A percentile compares a stretch with the other conserved stretches of the same genome.
Conservation (phyloP, 2,888 invertebrate genomes). For the Hydropsyche betteni region DNA sequence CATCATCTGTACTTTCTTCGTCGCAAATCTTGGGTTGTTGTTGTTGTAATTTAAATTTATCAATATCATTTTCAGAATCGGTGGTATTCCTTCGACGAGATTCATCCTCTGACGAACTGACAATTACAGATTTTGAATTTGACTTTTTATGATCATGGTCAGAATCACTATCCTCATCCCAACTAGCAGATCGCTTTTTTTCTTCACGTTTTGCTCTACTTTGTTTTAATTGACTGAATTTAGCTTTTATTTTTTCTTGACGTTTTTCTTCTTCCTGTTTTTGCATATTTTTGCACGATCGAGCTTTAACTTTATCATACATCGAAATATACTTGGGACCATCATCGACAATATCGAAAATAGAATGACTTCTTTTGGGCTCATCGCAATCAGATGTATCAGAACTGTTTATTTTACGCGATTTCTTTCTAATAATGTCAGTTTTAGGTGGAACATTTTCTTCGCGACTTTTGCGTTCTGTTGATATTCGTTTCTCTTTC, state of each 20-base stretch:
- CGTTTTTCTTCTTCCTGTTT: slow-evolving; percentile 90
- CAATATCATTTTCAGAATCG: slow-evolving; percentile 63
- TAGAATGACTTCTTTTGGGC: slow-evolving; percentile 84
- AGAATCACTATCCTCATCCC: slow-evolving; percentile 87
- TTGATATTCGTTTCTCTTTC: slow-evolving; percentile 64
- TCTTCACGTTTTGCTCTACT: slow-evolving; percentile 87
- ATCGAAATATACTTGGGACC: slow-evolving; percentile 93
- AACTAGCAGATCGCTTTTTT: slow-evolving; percentile 87
- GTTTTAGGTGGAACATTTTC: slow-evolving; percentile 59
- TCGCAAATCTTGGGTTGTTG: slow-evolving; percentile 60
- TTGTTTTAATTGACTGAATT: slow-evolving; percentile 88
- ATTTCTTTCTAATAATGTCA: slow-evolving; percentile 61
- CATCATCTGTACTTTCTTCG: slow-evolving; percentile 59
- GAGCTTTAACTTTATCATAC: slow-evolving; percentile 97
- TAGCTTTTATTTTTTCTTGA: slow-evolving; percentile 86
- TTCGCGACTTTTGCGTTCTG: slow-evolving; percentile 65
- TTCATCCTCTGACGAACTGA: slow-evolving; percentile 68
- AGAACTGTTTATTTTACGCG: slow-evolving; percentile 66
- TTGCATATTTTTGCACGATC: slow-evolving; percentile 93
- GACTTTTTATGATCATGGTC: slow-evolving; percentile 63
- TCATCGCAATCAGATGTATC: slow-evolving; percentile 81
- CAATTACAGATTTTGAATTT: slow-evolving; percentile 61
- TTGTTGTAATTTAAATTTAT: slow-evolving; percentile 62
- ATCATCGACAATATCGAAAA: slow-evolving; percentile 89
- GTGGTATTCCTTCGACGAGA: slow-evolving; percentile 60